Evolutionary conservation across 2,888 invertebrate genomes (phyloP).

Genomic region (Ochlodes sylvanus): DNA sequence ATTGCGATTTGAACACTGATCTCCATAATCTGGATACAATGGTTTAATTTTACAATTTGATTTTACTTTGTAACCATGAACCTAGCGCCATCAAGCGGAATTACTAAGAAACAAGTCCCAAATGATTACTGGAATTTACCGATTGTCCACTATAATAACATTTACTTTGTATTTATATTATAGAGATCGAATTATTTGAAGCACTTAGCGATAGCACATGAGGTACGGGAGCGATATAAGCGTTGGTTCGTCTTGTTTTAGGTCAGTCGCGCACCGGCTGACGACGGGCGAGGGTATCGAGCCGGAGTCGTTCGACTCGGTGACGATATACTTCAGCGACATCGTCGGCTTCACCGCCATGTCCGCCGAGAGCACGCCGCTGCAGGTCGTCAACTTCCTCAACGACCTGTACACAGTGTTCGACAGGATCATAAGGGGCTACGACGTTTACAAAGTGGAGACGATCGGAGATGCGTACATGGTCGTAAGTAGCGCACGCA

Average conservation of each 20-base stretch:
- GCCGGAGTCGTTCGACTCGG: slow-evolving; percentile 96
- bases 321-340: slow-evolving; percentile 98
- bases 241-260: slow-evolving; percentile 68
- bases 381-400: slow-evolving; percentile 97
- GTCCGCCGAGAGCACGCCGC: slow-evolving; percentile 97
- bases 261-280: slow-evolving; percentile 94
- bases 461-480: slow-evolving; percentile 94
- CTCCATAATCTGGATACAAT: not conserved
- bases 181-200: not conserved
- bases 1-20: not conserved
- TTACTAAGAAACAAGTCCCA: not conserved
- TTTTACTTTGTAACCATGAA: not conserved
- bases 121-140: not conserved
- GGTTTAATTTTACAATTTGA: not conserved
- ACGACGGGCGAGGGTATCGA: slow-evolving; percentile 95
- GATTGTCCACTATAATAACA: not conserved
- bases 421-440: slow-evolving; percentile 97
- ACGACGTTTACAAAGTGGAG: slow-evolving; percentile 99
- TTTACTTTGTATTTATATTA: not conserved
- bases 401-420: slow-evolving; percentile 99
- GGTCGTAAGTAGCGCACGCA: slow-evolving; percentile 79
- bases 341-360: slow-evolving; percentile 98
- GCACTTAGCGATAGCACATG: not conserved
- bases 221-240: not conserved
- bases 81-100: not conserved